Percentiles rank a stretch among this genome's conserved stretches.
Evolutionary conservation across 2,888 invertebrate genomes (phyloP).

Genomic region (Synanthedon tipuliformis): DNA sequence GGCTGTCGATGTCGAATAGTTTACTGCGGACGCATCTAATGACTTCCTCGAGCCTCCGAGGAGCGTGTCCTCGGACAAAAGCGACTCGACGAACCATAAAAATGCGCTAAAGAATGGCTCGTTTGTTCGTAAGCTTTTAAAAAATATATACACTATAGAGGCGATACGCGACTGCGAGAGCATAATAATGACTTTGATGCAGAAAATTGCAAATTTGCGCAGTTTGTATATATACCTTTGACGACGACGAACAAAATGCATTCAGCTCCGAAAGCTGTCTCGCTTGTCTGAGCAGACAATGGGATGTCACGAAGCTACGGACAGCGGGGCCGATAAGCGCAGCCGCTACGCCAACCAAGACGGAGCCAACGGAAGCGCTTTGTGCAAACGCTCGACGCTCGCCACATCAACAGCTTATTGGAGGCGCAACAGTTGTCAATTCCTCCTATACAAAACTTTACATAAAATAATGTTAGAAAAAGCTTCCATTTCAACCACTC

Average conservation of each 20-base stretch:
- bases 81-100: slow-evolving; percentile 21
- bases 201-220: slow-evolving; percentile 32
- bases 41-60: slow-evolving; percentile 33
- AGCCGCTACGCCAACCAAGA: slow-evolving; percentile 1
- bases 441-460: too few species aligned
- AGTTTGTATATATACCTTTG: slow-evolving; percentile 13
- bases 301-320: not conserved
- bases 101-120: slow-evolving; percentile 15
- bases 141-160: slow-evolving; percentile 33
- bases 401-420: slow-evolving; percentile 2
- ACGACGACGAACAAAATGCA: not conserved
- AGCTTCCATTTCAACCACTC: not conserved
- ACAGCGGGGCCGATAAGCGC: slow-evolving; percentile 2
- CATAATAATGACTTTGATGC: slow-evolving; percentile 24
- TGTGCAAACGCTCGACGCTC: slow-evolving; percentile 5
- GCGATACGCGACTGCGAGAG: slow-evolving; percentile 15
- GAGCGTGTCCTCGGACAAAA: slow-evolving; percentile 20
- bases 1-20: slow-evolving; percentile 32
- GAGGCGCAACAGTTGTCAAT: slow-evolving; percentile 9
- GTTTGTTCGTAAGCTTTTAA: slow-evolving; percentile 29
- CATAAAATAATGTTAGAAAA: too few species aligned
- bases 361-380: slow-evolving; percentile 5
- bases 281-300: slow-evolving; percentile 3
- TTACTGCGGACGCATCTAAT: slow-evolving; percentile 25
- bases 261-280: not conserved